Evolutionary conservation across 2,797 vertebrate genomes (phyloP).

Genomic region (Rhabdophis nuchalis): DNA sequence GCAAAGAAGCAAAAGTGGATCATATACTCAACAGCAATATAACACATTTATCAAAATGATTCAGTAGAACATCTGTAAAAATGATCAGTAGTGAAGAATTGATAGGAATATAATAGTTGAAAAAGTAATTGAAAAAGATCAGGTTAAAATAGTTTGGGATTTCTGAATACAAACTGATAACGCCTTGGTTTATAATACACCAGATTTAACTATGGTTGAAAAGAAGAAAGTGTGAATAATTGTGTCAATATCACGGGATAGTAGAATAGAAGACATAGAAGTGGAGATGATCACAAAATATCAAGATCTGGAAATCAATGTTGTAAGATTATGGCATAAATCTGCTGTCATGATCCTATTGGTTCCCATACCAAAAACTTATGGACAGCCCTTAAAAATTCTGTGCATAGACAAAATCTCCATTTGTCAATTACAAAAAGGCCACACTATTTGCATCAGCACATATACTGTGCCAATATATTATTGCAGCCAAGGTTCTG

Average conservation of each 20-base stretch:
- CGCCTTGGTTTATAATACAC: not conserved
- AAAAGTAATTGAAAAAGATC: not conserved
- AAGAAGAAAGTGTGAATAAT: not conserved
- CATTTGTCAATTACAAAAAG: not conserved
- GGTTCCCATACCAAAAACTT: not conserved
- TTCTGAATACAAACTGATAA: not conserved
- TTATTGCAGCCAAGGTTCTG: not conserved
- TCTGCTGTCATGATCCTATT: not conserved
- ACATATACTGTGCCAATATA: not conserved
- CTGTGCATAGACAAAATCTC: not conserved
- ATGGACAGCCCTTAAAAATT: not conserved
- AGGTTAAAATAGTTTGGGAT: not conserved
- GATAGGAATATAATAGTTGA: not conserved
- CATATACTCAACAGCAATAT: no score
- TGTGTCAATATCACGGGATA: not conserved
- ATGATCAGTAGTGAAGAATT: no score
- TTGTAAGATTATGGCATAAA: not conserved
- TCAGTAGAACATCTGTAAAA: no score
- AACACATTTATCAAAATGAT: no score
- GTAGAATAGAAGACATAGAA: not conserved
- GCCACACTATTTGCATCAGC: not conserved
- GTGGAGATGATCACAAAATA: not conserved
- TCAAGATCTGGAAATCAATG: not conserved
- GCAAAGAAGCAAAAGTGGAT: no score
- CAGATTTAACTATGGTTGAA: not conserved